These are phyloP conservation scores for Conus canariensis DNA, from an alignment of 2,888 invertebrate genomes.

Conservation along the genomic window DNA sequence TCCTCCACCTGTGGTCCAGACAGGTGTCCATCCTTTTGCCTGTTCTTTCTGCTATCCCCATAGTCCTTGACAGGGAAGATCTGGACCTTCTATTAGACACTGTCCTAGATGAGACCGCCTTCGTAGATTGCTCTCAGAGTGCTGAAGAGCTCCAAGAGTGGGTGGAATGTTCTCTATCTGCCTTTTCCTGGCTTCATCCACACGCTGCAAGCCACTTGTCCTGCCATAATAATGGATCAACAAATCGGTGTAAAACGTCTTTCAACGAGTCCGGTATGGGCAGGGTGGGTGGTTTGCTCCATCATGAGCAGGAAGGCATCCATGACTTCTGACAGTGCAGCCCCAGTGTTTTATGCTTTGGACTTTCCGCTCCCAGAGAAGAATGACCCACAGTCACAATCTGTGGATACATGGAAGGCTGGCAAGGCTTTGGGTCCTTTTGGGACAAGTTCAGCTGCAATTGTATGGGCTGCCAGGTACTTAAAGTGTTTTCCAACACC, in stretches of 20 bases:
- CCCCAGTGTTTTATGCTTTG: not conserved
- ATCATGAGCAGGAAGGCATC: not conserved
- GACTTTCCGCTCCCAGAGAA: not conserved
- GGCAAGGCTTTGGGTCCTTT: not conserved
- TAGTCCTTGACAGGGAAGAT: no score
- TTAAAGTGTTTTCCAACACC: not conserved
- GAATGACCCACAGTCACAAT: not conserved
- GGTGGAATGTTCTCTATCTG: slow-evolving; percentile 5
- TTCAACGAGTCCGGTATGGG: not conserved
- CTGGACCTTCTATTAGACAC: no score
- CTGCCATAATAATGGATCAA: not conserved
- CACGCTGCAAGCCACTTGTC: not conserved
- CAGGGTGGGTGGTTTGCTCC: not conserved
- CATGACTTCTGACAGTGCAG: not conserved
- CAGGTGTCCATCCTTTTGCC: no score
- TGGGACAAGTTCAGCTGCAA: not conserved
- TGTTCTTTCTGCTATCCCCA: no score
- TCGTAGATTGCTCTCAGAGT: not conserved
- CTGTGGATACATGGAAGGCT: slow-evolving; percentile 7
- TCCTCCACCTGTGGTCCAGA: no score
- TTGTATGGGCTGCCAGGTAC: not conserved
- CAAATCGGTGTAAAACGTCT: not conserved
- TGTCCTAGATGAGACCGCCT: not conserved
- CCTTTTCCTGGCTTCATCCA: not conserved
- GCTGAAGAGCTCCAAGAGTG: not conserved